Percentiles rank a stretch among this genome's conserved stretches.
Evolutionary conservation across 2,113 vertebrate species (phyloP).

Genomic region (Brachyistius frenatus): DNA sequence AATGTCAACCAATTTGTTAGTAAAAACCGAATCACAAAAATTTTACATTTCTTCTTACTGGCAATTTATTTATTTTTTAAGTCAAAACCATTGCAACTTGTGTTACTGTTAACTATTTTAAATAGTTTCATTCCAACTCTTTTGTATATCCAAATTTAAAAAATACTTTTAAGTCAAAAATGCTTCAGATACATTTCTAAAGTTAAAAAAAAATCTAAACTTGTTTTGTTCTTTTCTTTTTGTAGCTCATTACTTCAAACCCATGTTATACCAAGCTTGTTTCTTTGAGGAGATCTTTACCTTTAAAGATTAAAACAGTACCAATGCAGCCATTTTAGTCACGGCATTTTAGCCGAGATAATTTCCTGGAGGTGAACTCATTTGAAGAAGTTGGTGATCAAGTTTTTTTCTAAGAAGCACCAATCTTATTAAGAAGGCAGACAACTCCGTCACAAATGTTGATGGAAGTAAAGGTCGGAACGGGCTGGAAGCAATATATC

Average conservation of each 20-base stretch:
- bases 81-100: constrained; percentile 19
- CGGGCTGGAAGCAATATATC: constrained; percentile 4
- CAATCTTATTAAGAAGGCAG: neutral
- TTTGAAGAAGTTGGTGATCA: neutral
- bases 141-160: constrained; percentile 31
- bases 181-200: too few relatives aligned
- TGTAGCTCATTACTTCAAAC: constrained; percentile 1
- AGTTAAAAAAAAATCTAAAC: neutral
- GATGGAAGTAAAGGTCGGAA: constrained; percentile 31
- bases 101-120: constrained; percentile 8
- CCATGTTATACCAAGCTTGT: neutral
- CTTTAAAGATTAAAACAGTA: neutral
- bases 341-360: neutral
- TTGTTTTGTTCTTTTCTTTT: neutral
- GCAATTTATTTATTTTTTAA: neutral
- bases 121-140: constrained; percentile 32
- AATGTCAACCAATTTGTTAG: constrained; percentile 3
- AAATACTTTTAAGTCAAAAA: neutral
- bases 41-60: neutral
- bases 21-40: neutral
- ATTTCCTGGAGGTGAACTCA: constrained; percentile 5
- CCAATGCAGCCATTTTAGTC: neutral
- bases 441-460: neutral
- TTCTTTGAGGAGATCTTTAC: neutral
- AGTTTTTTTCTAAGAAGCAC: constrained; percentile 2